Base-by-base conservation (phyloP, 2,113 vertebrate genomes). In the Oophaga pumilio region DNA sequence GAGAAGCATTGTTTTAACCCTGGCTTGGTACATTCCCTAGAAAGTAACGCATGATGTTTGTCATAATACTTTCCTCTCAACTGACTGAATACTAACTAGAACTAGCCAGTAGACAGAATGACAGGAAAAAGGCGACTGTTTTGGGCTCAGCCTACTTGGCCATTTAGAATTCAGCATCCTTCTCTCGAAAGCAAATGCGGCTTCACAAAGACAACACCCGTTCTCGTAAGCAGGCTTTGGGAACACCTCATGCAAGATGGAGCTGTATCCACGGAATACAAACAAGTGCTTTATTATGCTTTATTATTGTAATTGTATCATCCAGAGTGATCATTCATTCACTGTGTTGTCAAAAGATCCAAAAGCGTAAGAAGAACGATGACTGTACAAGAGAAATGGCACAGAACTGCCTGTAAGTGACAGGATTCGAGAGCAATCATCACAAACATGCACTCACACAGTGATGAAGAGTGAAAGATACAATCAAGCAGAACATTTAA, bases 401-500 rank as follows among this genome's bases (percentile, higher is more conserved):
- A 79, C n/a, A 59, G 68, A 73, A 43, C 52, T 22, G 24, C 13
- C 68, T 84, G 9, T 64, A 83, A 83, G 82, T 57, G 56, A 50
- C 22, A 73, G 43, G 69, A 73, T 28, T 74, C 28, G 52, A 57
- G 17, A 59, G 82, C 66, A 73, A 73, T 84, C 82, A 43, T 84
- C 53, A 82, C 60, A 84, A 84, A 84, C 49, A 33, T 73, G 28
- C 56, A 14, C n/a, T 22, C 24, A 24, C 24, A 77, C 85, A 33
- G 85, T 53, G 43, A 56, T 79, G 11, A 69, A 26, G 62, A 79
- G 50, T 24, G 18, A 76, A 77, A 2, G 24, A 86, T 86, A 52
- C 64, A 79, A 79, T 73, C 49, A 69, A 53, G n/a, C 8, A 62
- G 82, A 71, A 71, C 82, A 57, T 85, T 77, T 62, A 85, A 86